Evolutionary conservation across 2,888 invertebrate species (phyloP).

Genomic region (Cryptocephalus primarius): DNA sequence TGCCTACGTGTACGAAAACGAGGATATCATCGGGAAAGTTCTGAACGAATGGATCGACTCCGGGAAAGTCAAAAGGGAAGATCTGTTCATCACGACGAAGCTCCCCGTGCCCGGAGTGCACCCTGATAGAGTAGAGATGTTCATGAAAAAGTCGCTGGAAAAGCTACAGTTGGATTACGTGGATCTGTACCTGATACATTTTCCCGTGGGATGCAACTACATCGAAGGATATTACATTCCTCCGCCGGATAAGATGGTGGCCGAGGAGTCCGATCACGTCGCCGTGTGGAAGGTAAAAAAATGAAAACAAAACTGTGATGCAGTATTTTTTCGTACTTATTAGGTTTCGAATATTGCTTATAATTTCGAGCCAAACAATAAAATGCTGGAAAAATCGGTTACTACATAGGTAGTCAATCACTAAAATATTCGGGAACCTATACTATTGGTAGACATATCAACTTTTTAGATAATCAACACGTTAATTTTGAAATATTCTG

Average conservation of each 20-base stretch:
- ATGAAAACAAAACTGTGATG: too few species aligned
- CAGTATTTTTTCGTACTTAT: too few species aligned
- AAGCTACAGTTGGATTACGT: constrained; percentile 21
- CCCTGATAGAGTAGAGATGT: constrained; percentile 34
- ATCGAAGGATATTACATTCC: constrained; percentile 1
- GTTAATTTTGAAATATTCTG: too few species aligned
- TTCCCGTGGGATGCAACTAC: constrained; percentile 16
- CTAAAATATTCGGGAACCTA: too few species aligned
- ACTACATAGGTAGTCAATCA: too few species aligned
- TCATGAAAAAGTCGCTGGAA: constrained; percentile 17
- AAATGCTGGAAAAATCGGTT: too few species aligned
- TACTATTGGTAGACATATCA: too few species aligned
- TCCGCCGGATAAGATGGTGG: constrained; percentile 2
- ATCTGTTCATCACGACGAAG: constrained; percentile 74
- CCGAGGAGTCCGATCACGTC: constrained; percentile 6
- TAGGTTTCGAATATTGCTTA: too few species aligned
- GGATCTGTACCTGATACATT: constrained; percentile 22
- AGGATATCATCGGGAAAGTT: constrained; percentile 58
- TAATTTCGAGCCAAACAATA: too few species aligned
- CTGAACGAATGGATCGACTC: constrained; percentile 57
- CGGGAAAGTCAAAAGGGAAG: constrained; percentile 57
- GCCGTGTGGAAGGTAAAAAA: constrained; percentile 6
- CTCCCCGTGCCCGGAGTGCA: constrained; percentile 51
- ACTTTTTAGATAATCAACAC: too few species aligned
- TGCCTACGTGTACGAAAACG: constrained; percentile 66